These are phyloP conservation scores for Chrysogorgia sp. DNA, from an alignment of 92 coral and sea anemone species.

Conservation along the genomic window DNA sequence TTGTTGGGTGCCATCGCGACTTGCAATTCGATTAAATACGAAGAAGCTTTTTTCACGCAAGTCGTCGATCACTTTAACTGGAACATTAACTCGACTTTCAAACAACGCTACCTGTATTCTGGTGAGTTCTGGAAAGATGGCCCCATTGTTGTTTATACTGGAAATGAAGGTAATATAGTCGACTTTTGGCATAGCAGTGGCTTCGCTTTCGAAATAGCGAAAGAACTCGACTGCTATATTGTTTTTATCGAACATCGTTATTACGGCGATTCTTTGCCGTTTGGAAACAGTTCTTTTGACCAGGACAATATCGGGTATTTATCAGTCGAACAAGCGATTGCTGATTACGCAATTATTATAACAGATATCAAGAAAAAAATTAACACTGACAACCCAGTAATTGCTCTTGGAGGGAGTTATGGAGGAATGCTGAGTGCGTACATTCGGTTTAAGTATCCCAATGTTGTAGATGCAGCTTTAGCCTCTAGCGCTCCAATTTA, in stretches of 20 bases:
- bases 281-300: slow-evolving; percentile 82
- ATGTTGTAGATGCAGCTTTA: slow-evolving; percentile 81
- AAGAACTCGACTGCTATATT: slow-evolving; percentile 76
- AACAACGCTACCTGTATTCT: slow-evolving; percentile 47
- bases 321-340: slow-evolving; percentile 86
- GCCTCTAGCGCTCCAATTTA: slow-evolving; percentile 98
- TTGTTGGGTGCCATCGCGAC: background rate
- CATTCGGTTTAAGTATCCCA: slow-evolving; percentile 90
- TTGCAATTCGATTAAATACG: slow-evolving; percentile 2
- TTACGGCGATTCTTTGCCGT: slow-evolving; percentile 91
- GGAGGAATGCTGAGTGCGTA: slow-evolving; percentile 97
- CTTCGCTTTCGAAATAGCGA: slow-evolving; percentile 92
- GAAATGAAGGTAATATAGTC: slow-evolving; percentile 84
- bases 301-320: slow-evolving; percentile 81
- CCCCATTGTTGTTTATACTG: slow-evolving; percentile 92
- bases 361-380: slow-evolving; percentile 68
- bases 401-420: slow-evolving; percentile 98
- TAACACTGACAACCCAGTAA: slow-evolving; percentile 71
- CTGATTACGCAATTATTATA: slow-evolving; percentile 84
- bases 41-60: slow-evolving; percentile 28
- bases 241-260: slow-evolving; percentile 95
- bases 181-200: slow-evolving; percentile 90
- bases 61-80: slow-evolving; percentile 45
- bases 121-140: slow-evolving; percentile 91
- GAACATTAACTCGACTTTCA: slow-evolving; percentile 29